These are phyloP conservation scores for Porites lutea DNA, from an alignment of 64 coral and sea anemone species.

Conservation along the genomic window DNA sequence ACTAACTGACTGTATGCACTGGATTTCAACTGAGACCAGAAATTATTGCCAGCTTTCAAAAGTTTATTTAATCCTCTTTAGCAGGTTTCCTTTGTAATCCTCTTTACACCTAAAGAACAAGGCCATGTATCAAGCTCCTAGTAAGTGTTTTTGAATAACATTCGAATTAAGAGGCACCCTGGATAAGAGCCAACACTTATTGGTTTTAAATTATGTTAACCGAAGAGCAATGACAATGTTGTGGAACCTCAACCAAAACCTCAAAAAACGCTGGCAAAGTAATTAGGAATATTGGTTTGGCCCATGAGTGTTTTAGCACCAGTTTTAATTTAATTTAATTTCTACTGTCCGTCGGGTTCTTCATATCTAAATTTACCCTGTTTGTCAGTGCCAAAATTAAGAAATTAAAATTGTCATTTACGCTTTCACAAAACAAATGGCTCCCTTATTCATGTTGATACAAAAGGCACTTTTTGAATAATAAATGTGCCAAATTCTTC, in stretches of 20 bases:
- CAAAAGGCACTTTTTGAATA: constrained; percentile 45
- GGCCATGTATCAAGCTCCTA: background rate
- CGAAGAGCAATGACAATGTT: background rate
- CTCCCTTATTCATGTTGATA: constrained; percentile 42
- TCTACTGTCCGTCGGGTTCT: background rate
- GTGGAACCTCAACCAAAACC: background rate
- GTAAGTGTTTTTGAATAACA: constrained; percentile 11
- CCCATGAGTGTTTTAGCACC: background rate
- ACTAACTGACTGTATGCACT: too few species aligned
- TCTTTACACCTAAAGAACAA: background rate
- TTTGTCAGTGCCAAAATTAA: constrained; percentile 20
- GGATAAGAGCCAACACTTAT: background rate
- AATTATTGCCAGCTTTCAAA: background rate
- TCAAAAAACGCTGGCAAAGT: background rate
- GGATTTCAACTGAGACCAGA: background rate
- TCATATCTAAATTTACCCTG: background rate
- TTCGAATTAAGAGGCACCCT: background rate
- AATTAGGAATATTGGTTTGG: background rate
- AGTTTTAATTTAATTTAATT: constrained; percentile 22
- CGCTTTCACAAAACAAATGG: constrained; percentile 42
- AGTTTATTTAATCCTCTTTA: background rate
- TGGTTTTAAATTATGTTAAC: background rate
- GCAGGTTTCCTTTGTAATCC: constrained; percentile 14
- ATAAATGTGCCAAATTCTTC: constrained; percentile 55
- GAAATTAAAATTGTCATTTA: constrained; percentile 20